Base-by-base conservation (phyloP, 1,140 invertebrate species). In the Drosophila navojoa region DNA sequence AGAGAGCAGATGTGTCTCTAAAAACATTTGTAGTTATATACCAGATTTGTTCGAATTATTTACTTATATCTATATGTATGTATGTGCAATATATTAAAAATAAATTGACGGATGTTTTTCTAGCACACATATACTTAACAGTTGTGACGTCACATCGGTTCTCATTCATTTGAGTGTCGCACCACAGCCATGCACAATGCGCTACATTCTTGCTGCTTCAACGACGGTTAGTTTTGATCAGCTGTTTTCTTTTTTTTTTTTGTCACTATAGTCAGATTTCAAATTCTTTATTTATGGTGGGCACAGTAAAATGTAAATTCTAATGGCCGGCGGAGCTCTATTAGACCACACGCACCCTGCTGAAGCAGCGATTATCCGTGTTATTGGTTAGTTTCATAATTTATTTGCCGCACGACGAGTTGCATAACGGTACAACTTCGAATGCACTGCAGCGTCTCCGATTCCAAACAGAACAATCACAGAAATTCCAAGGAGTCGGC, bases 241-340 rank as follows among this genome's bases (percentile, higher is more conserved):
- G 71, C 71, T 75, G 71, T 75, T 58, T 29, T 29, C 19, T 29
- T 29, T 6, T 2, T 29, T 6, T 2, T 25, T 7, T 59, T 50
- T 38, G 22, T 42, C 10, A 45, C 35, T 38, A 19, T 58, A 67
- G 71, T 61, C 50, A 61, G 50, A 35, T 55, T 69, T 60, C 3
- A 29, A 59, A 73, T 69, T 68, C 29, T 32, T 42, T 73, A 73
- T 69, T 69, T 69, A 69, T 73, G 64, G 64, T 50, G 57, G 29
- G 50, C 55, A 10, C 32, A 69, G 22, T n/a, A 55, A n/a, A 29
- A 69, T 49, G 44, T 60, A 54, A 55, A 61, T 73, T 69, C 49
- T 69, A 73, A 73, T 73, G 71, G 71, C 64, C 32, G 50, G n/a
- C 57, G n/a, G 16, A 69, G 57, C 54, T 68, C 71, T n/a, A 9